phyloP scores from a whole-genome alignment of 2,888 invertebrate species.

The Torymus tubicola region DNA sequence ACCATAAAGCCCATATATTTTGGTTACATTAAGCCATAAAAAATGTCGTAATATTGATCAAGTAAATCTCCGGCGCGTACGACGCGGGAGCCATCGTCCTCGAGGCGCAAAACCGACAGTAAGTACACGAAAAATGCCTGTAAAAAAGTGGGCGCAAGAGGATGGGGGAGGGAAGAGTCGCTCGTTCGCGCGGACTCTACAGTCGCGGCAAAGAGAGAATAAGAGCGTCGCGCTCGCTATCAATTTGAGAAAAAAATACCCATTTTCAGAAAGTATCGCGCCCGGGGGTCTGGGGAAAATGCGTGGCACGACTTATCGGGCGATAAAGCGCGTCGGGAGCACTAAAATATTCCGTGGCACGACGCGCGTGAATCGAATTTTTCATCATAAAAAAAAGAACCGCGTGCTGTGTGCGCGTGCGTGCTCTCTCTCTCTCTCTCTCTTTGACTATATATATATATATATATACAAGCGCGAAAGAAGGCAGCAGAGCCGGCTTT shows the following conservation, averaged over 20 bases:
- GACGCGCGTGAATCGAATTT: slow-evolving; percentile 57
- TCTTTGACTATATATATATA: too few species aligned
- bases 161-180: too few species aligned
- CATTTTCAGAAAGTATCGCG: slow-evolving; percentile 41
- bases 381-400: slow-evolving; percentile 46
- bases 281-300: slow-evolving; percentile 22
- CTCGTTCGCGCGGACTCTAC: too few species aligned
- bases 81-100: too few species aligned
- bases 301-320: slow-evolving; percentile 55
- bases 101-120: neutral
- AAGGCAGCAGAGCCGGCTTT: slow-evolving; percentile 11
- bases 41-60: neutral
- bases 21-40: neutral
- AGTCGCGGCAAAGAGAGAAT: neutral
- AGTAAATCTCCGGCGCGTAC: too few species aligned
- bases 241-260: slow-evolving; percentile 50
- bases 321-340: slow-evolving; percentile 51
- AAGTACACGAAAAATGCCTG: slow-evolving; percentile 24
- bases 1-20: neutral
- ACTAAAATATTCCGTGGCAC: slow-evolving; percentile 56
- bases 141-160: slow-evolving; percentile 1
- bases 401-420: too few species aligned
- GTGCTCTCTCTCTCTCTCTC: too few species aligned
- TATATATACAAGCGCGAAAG: too few species aligned
- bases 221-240: slow-evolving; percentile 11